These are phyloP conservation scores for Rhyacophila brunnea DNA, from an alignment of 1,140 invertebrate genomes.

Conservation along the genomic window DNA sequence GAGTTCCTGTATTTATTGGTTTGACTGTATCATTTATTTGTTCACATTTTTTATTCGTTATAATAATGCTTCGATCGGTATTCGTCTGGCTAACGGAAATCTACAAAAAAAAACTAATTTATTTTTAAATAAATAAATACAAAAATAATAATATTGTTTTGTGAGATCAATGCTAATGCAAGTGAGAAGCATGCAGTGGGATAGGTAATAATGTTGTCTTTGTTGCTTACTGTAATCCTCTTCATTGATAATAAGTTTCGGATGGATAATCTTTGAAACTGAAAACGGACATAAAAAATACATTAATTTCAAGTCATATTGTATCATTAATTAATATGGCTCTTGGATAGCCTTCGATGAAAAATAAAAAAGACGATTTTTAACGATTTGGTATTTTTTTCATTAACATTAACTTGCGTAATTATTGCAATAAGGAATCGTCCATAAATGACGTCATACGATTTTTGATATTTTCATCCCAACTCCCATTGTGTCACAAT, in stretches of 20 bases:
- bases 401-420: no score
- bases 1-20: constrained; percentile 14
- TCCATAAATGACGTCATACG: no score
- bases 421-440: no score
- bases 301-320: no score
- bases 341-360: no score
- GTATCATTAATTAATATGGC: no score
- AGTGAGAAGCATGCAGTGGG: constrained; percentile 4
- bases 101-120: constrained; percentile 10
- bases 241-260: not conserved
- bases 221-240: not conserved
- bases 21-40: constrained; percentile 15
- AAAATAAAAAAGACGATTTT: no score
- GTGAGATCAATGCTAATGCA: constrained; percentile 2
- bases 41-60: constrained; percentile 13
- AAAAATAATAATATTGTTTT: constrained; percentile 7
- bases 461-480: no score
- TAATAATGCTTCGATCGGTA: constrained; percentile 16
- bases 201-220: constrained; percentile 4
- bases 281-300: not conserved
- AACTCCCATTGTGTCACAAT: no score
- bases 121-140: constrained; percentile 12
- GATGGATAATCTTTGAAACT: not conserved
- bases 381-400: no score
- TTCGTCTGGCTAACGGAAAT: constrained; percentile 24